phyloP scores from a whole-genome alignment of 2,888 invertebrate genomes.

The Xiphydria camelus region DNA sequence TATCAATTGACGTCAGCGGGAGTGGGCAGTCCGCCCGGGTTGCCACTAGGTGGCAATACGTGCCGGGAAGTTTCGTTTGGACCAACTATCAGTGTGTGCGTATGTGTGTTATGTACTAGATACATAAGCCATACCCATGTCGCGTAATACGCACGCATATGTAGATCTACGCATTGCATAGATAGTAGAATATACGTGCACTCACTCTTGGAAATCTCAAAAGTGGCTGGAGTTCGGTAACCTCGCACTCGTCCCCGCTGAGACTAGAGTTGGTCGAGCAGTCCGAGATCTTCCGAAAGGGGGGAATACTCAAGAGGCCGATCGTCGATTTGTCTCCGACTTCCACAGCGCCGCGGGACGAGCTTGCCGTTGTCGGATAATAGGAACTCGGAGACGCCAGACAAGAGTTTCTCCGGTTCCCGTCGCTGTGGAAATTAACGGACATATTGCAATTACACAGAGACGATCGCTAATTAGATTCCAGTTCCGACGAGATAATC shows the following conservation, averaged over 20 bases:
- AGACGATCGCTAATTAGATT: no score
- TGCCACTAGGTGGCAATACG: no score
- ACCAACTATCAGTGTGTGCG: no score
- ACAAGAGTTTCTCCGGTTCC: slow-evolving; percentile 48
- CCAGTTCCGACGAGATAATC: no score
- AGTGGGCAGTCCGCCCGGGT: no score
- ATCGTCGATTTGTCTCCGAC: slow-evolving; percentile 25
- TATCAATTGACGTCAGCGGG: no score
- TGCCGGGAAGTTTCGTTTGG: no score
- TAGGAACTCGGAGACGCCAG: slow-evolving; percentile 39
- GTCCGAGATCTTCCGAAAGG: slow-evolving; percentile 67
- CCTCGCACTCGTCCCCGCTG: slow-evolving; percentile 73
- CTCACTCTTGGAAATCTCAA: slow-evolving; percentile 47
- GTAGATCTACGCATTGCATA: slow-evolving; percentile 1
- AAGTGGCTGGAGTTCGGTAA: slow-evolving; percentile 51
- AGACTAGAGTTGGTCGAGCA: slow-evolving; percentile 77
- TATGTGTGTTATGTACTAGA: no score
- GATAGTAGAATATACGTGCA: slow-evolving; percentile 5
- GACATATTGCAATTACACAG: no score
- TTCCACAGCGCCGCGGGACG: slow-evolving; percentile 2
- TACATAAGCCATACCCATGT: neutral
- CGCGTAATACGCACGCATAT: neutral
- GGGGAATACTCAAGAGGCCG: slow-evolving; percentile 45
- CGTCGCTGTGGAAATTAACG: slow-evolving; percentile 31
- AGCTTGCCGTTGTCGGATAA: slow-evolving; percentile 14